phyloP scores from a whole-genome alignment of 2,113 vertebrate species.

The Pavo muticus region DNA sequence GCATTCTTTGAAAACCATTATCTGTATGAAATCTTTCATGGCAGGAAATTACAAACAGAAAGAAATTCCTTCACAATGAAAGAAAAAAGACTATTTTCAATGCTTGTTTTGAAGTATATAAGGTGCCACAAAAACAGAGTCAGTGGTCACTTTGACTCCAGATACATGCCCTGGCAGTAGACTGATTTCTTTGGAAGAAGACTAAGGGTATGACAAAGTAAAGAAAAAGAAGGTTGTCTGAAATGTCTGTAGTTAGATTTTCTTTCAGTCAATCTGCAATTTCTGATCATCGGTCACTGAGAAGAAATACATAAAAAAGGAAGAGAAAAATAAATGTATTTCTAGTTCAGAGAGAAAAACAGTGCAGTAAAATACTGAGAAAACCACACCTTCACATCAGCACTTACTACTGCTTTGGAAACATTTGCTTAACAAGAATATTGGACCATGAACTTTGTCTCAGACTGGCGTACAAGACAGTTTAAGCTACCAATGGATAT shows the following conservation, averaged over 20 bases:
- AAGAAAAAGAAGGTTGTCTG: neutral
- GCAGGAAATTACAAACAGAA: slow-evolving; percentile 63
- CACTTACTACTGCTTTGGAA: neutral
- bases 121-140: neutral
- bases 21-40: slow-evolving; percentile 36
- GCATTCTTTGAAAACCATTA: slow-evolving; percentile 63
- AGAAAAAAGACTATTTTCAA: slow-evolving; percentile 9
- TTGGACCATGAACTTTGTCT: neutral
- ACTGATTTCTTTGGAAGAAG: neutral
- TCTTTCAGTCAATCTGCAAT: neutral
- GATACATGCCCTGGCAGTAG: neutral
- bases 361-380: neutral
- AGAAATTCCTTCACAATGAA: slow-evolving; percentile 47
- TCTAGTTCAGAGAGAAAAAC: neutral
- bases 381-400: neutral
- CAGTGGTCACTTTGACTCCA: neutral
- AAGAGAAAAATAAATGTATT: neutral
- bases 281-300: neutral
- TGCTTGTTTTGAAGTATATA: neutral
- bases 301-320: neutral
- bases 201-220: neutral
- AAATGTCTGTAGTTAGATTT: neutral
- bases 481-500: neutral
- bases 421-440: neutral
- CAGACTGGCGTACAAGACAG: neutral